Conservation (phyloP, 2,113 vertebrate genomes). For the Riparia riparia region DNA sequence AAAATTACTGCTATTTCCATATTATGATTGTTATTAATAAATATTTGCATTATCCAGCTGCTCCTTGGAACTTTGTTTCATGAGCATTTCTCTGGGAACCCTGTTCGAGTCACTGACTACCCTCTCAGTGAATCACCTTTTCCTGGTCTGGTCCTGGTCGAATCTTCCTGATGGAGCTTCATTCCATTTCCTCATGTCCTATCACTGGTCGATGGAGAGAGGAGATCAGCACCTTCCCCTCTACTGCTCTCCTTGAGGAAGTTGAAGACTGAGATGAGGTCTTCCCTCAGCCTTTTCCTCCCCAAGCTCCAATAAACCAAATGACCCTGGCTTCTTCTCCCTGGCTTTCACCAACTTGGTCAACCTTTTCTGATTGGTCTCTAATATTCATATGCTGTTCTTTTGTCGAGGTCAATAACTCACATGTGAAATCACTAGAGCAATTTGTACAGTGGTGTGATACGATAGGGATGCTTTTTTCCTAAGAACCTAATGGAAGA, state of each 20-base stretch:
- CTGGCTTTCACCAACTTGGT: neutral
- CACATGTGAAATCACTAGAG: neutral
- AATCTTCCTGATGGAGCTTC: neutral
- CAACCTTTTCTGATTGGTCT: neutral
- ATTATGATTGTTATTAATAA: neutral
- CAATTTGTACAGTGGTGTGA: neutral
- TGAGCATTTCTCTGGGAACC: neutral
- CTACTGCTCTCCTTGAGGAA: neutral
- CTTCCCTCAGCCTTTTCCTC: neutral
- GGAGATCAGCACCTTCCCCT: neutral
- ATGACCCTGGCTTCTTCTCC: neutral
- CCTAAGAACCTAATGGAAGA: neutral
- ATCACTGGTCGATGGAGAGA: neutral
- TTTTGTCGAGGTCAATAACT: neutral
- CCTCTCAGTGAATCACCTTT: neutral
- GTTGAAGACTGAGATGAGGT: neutral
- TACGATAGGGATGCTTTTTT: neutral
- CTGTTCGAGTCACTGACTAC: accelerated
- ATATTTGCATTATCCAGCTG: accelerated
- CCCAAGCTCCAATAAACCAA: neutral
- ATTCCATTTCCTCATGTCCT: neutral
- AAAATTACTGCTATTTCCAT: neutral
- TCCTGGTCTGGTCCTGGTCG: neutral
- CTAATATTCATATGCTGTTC: neutral
- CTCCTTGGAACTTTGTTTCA: neutral